Evolutionary conservation across 1,140 invertebrate genomes (phyloP), one percentile per base, ranked within the genome.

Genomic region (Drosophila rufa): DNA sequence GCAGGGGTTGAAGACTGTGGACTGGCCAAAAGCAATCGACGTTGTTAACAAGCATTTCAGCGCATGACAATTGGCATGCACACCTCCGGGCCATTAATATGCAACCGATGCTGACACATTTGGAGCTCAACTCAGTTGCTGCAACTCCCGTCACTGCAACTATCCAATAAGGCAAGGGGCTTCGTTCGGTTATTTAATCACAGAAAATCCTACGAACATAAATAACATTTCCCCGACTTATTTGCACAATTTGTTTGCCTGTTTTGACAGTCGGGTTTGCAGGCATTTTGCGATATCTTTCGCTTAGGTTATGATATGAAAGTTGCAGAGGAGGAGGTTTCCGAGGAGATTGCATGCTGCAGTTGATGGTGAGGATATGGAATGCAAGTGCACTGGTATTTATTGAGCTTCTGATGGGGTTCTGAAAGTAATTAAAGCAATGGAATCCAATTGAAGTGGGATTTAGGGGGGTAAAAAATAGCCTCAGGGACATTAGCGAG

Each of bases 1-100:
- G 50, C 3, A 17, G 64, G 27, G 8, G 46, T 7, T 33, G 14
- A 11, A 38, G 9, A 2, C n/a, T 48, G 36, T 40, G 45, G 27
- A 73, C 27, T 69, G 61, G 30, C 69, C 53, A 87, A 90, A 86
- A 84, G 84, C 84, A 89, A 89, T 89, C 84, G 85, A 75, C 68
- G 86, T 90, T 91, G 86, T 90, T 90, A 90, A 90, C 85, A 90
- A 90, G 85, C 86, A 91, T 90, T 90, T 90, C 85, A 90, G 85
- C 85, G 85, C 85, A 90, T 90, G 85, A 90, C 85, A 90, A 91
- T 90, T 90, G 85, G 85, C 86, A 90, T 91, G 86, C 85, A 85
- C 85, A 85, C 86, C 85, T 90, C 71, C 82, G 36, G 86, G 85
- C 82, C 85, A 89, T 84, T 87, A 83, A 87, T 86, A 86, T 82